Evolutionary conservation across 1,140 invertebrate genomes (phyloP).

Genomic region (Nylanderia fulva): DNA sequence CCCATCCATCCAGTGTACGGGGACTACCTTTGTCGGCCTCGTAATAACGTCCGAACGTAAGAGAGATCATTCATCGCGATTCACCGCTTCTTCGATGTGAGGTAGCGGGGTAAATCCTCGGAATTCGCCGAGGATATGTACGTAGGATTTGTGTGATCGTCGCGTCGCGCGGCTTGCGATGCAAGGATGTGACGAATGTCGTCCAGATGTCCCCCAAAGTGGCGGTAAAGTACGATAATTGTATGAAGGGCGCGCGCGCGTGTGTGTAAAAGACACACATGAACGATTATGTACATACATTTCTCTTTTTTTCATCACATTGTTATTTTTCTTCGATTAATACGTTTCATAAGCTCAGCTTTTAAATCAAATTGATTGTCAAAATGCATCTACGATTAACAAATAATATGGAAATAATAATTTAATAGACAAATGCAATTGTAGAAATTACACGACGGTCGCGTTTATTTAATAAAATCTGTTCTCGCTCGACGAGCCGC

Average conservation of each 20-base stretch:
- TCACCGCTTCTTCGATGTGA: neutral
- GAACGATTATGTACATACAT: neutral
- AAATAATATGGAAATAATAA: too few species aligned
- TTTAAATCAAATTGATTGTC: too few species aligned
- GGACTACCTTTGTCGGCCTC: too few species aligned
- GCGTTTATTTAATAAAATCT: neutral
- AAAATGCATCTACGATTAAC: too few species aligned
- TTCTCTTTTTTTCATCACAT: neutral
- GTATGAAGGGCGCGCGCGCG: neutral
- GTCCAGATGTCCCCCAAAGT: slow-evolving; percentile 13
- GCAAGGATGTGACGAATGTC: slow-evolving; percentile 8
- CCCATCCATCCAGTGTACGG: too few species aligned
- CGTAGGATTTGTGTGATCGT: neutral
- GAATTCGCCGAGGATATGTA: neutral
- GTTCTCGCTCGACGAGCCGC: neutral
- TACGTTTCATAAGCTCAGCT: too few species aligned
- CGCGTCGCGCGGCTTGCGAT: neutral
- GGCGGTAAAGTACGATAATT: slow-evolving; percentile 20
- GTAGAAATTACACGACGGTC: neutral
- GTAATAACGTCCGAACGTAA: neutral
- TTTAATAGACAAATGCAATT: too few species aligned
- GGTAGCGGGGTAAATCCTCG: neutral
- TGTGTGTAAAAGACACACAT: neutral
- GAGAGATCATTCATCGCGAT: neutral
- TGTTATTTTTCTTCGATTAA: neutral